These are phyloP conservation scores for Dendroctonus valens DNA, from an alignment of 1,140 invertebrate species.

Conservation along the genomic window DNA sequence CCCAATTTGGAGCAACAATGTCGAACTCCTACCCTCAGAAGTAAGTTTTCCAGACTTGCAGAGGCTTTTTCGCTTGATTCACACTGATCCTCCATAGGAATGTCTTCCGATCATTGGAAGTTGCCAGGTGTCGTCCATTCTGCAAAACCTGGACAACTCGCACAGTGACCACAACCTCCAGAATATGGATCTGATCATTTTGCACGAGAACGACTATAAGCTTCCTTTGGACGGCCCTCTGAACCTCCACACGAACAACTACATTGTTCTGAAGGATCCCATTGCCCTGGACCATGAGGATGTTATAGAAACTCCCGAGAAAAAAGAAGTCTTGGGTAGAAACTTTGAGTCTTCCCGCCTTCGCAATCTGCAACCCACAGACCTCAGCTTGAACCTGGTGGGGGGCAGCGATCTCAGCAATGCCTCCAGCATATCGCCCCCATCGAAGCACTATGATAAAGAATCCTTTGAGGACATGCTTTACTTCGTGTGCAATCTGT, in stretches of 20 bases:
- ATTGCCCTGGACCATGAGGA: conserved; percentile 1
- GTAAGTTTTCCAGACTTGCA: conserved; percentile 18
- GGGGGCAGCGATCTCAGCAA: conserved; percentile 22
- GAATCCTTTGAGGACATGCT: conserved; percentile 41
- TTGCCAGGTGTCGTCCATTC: conserved; percentile 45
- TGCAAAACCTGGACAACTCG: conserved; percentile 41
- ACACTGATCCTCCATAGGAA: conserved; percentile 30
- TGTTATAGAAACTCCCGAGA: background rate
- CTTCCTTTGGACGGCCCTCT: conserved; percentile 30
- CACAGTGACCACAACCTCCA: conserved; percentile 21
- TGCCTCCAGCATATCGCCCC: conserved; percentile 9
- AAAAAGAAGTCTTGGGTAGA: background rate
- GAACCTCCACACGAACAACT: conserved; percentile 32
- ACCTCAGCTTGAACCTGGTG: conserved; percentile 22
- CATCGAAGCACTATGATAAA: conserved; percentile 30
- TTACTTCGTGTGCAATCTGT: conserved; percentile 47
- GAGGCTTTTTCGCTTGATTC: background rate
- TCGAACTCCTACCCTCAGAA: conserved; percentile 37
- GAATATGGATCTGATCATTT: conserved; percentile 41
- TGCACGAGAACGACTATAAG: conserved; percentile 40
- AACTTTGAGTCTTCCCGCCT: conserved; percentile 2
- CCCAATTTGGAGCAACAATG: conserved; percentile 39
- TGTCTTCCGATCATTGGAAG: conserved; percentile 45
- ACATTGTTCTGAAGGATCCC: conserved; percentile 40
- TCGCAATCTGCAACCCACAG: conserved; percentile 15